Conservation (phyloP, 2,113 vertebrate species). For the Anguilla japonica region DNA sequence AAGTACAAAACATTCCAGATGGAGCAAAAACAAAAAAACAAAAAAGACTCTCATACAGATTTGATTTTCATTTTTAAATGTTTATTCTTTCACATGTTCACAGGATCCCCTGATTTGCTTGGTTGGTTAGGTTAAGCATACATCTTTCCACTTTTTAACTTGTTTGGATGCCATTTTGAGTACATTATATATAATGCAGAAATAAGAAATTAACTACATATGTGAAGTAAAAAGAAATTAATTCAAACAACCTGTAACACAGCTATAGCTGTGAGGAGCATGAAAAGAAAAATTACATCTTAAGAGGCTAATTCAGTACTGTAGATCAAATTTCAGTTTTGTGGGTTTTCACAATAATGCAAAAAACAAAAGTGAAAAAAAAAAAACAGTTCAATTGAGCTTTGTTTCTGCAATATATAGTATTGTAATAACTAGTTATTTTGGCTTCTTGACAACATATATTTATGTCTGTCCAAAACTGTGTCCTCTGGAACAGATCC, state of each 20-base stretch:
- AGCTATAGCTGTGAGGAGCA: background rate
- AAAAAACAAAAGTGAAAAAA: background rate
- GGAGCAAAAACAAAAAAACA: background rate
- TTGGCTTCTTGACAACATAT: background rate
- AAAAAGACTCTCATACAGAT: background rate
- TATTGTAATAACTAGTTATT: background rate
- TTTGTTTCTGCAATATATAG: background rate
- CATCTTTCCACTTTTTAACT: background rate
- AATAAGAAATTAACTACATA: background rate
- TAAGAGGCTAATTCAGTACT: background rate
- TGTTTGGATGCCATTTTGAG: background rate
- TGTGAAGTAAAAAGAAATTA: background rate
- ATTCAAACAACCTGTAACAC: background rate
- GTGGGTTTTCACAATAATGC: background rate
- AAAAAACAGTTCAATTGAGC: background rate
- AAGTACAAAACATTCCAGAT: background rate
- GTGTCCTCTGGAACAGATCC: background rate
- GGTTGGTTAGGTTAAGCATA: background rate
- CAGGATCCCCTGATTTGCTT: background rate
- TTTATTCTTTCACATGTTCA: background rate
- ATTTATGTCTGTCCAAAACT: background rate
- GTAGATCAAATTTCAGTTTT: background rate
- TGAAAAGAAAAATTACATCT: background rate
- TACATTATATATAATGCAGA: background rate
- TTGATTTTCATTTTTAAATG: background rate